phyloP scores from a whole-genome alignment of 2,113 vertebrate genomes.

The Neodon shergylaensis region DNA sequence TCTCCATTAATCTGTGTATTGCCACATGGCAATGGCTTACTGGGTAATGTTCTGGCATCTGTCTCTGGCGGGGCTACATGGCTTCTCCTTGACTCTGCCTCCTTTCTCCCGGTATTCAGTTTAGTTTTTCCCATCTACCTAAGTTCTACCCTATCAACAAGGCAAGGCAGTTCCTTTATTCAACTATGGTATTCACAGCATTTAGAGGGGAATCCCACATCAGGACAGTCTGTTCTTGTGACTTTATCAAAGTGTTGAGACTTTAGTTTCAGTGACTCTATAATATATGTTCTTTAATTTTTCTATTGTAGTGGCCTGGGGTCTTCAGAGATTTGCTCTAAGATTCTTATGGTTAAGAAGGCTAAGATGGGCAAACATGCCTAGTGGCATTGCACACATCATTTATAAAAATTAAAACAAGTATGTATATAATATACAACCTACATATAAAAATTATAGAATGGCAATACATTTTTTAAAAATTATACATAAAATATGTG shows the following conservation, averaged over 20 bases:
- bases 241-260: constrained; percentile 42
- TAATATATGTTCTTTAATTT: not conserved
- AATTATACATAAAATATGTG: not conserved
- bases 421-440: not conserved
- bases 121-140: no score
- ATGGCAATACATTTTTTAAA: not conserved
- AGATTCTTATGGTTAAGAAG: not conserved
- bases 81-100: no score
- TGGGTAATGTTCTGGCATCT: no score
- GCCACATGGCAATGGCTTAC: no score
- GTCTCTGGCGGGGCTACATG: accelerated
- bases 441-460: not conserved
- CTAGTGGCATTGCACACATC: not conserved
- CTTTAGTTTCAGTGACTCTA: not conserved
- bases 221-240: not conserved
- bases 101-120: no score
- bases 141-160: no score
- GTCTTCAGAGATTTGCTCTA: not conserved
- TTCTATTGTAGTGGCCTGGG: not conserved
- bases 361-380: not conserved
- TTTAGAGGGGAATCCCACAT: no score
- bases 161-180: no score
- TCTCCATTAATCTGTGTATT: no score
- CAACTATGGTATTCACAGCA: no score
- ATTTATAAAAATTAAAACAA: not conserved